Percentiles rank a stretch among this genome's conserved stretches.
Evolutionary conservation across 1,140 invertebrate species (phyloP).

Genomic region (Bombyx mori): ASM3026992v2 NC_085110.1:10573001-10573500

Average conservation of each 20-base stretch:
- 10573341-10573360: background rate
- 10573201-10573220: conserved; percentile 15
- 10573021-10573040: no score
- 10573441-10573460: conserved; percentile 8
- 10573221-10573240: conserved; percentile 18
- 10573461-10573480: conserved; percentile 11
- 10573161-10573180: conserved; percentile 10
- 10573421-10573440: conserved; percentile 54
- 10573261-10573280: conserved; percentile 5
- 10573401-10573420: conserved; percentile 58
- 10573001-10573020: no score
- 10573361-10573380: conserved; percentile 15
- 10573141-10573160: conserved; percentile 5
- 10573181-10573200: conserved; percentile 15
- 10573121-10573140: no score
- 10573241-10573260: conserved; percentile 3
- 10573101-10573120: no score
- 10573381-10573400: conserved; percentile 37
- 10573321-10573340: conserved; percentile 1
- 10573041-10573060: no score
- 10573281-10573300: conserved; percentile 2
- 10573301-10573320: conserved; percentile 2
- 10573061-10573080: no score
- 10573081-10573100: no score
- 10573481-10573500: conserved; percentile 33